Conservation (phyloP, 2,113 vertebrate species). For the Theropithecus gelada region DNA sequence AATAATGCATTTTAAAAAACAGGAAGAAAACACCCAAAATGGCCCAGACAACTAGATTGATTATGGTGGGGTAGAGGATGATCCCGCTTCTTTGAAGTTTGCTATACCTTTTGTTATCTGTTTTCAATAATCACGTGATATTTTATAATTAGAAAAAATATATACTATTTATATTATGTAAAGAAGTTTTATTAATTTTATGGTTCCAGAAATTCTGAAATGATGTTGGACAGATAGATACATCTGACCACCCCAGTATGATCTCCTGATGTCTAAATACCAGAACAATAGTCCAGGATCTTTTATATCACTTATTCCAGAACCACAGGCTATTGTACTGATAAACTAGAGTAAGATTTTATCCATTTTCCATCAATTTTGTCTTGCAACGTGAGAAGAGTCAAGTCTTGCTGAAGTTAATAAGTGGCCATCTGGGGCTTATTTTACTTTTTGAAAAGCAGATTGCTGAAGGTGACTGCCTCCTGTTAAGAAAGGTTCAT, state of each 20-base stretch:
- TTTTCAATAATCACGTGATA: not conserved
- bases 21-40: not conserved
- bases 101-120: not conserved
- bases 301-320: conserved; percentile 22
- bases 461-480: not conserved
- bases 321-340: not conserved
- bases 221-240: not conserved
- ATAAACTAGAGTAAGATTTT: conserved; percentile 39
- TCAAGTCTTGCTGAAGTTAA: not conserved
- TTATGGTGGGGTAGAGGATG: not conserved
- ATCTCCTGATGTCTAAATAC: not conserved
- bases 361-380: conserved; percentile 36
- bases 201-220: conserved; percentile 36
- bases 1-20: not conserved
- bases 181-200: not conserved
- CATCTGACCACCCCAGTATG: not conserved
- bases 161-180: not conserved
- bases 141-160: not conserved
- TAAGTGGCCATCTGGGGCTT: not conserved
- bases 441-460: conserved; percentile 40
- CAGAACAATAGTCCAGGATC: not conserved
- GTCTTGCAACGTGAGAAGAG: not conserved
- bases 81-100: not conserved
- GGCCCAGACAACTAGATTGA: not conserved
- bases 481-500: not conserved